Evolutionary conservation across 2,113 vertebrate genomes (phyloP), one percentile per base, ranked within the genome.

Genomic region (Dasyprocta punctata): DNA sequence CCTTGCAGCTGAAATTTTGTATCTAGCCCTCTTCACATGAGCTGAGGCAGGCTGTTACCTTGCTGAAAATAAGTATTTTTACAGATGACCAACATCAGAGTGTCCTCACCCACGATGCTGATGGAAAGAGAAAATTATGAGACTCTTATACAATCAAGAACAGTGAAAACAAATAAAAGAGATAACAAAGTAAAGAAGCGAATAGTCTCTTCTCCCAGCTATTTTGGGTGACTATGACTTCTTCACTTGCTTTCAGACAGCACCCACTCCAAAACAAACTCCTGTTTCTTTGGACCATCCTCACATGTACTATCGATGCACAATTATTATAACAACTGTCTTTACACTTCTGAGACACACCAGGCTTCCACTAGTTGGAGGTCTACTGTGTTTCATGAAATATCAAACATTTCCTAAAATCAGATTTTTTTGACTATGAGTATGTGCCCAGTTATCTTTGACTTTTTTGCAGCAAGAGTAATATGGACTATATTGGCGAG

Each of bases 61-160:
- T 78, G 24, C 65, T 83, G 47, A 83, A 96, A 87, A 71, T 89
- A 91, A 94, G 73, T n/a, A n/a, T 86, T 92, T 96, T 60, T 26
- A 73, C 12, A 92, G 71, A 95, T 36, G 73, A 83, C 75, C 67
- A 92, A 60, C 47, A 83, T 47, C 52, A 75, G 41, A 16, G 3
- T 44, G 19, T 6, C 52, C n/a, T 92, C 17, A 19, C 85, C 88
- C 75, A 49, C 52, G 63, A 90, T 95, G 16, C 17, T 61, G 20
- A 77, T 47, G 5, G 24, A 71, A 90, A 8, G 78, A 67, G n/a
- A 85, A 69, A 81, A 77, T 85, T 81, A 61, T 14, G 89, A 44
- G 30, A 49, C 4, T 82, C 26, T 61, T 75, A 11, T 81, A 3
- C 49, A 56, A 75, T 41, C 20, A 94, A 63, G 24, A 81, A 26